Evolutionary conservation across 2,113 vertebrate genomes (phyloP).

Genomic region (Fulmarus glacialis): DNA sequence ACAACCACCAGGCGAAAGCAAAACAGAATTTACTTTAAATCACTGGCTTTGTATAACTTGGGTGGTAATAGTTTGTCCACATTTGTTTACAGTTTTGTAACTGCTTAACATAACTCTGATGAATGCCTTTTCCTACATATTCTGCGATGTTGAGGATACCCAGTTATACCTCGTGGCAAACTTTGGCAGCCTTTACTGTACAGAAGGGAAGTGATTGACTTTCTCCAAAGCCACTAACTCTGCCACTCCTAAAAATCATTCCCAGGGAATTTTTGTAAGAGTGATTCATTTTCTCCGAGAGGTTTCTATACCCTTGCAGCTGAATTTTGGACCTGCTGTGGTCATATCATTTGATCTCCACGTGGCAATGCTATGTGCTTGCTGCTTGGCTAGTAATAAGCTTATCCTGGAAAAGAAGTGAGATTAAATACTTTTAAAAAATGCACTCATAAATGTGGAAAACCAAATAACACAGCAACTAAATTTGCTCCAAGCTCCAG

Average conservation of each 20-base stretch:
- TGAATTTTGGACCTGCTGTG: constrained; percentile 21
- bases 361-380: neutral
- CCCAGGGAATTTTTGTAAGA: neutral
- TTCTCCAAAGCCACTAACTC: constrained; percentile 26
- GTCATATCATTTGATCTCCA: constrained; percentile 24
- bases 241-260: constrained; percentile 18
- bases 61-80: neutral
- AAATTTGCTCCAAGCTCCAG: neutral
- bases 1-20: neutral
- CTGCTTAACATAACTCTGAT: neutral
- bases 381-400: constrained; percentile 9
- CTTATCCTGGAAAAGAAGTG: constrained; percentile 49
- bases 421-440: neutral
- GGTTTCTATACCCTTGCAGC: neutral
- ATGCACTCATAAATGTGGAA: neutral
- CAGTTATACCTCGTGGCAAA: neutral
- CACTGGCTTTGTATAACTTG: neutral
- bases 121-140: neutral
- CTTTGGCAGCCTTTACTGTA: neutral
- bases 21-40: constrained; percentile 9
- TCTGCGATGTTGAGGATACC: neutral
- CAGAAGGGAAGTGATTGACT: constrained; percentile 30
- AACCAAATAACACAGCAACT: neutral
- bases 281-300: constrained; percentile 42
- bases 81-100: neutral